phyloP scores from a whole-genome alignment of 1,140 invertebrate genomes.

The Halictus rubicundus region DNA sequence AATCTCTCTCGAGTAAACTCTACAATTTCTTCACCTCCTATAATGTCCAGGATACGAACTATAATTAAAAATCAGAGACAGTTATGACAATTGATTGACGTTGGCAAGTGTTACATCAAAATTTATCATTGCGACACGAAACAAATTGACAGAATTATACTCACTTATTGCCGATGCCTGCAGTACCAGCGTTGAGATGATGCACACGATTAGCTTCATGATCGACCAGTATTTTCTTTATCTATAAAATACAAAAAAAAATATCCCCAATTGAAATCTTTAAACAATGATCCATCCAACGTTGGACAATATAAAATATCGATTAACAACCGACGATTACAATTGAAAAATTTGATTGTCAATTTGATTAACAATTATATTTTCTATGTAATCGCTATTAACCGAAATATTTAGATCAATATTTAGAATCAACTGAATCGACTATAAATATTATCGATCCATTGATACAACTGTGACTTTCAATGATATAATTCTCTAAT shows the following conservation, averaged over 20 bases:
- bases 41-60: slow-evolving; percentile 64
- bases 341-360: neutral
- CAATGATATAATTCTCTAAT: too few relatives aligned
- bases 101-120: slow-evolving; percentile 5
- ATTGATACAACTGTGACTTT: too few relatives aligned
- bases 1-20: slow-evolving; percentile 11
- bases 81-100: slow-evolving; percentile 19
- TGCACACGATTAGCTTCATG: slow-evolving; percentile 69
- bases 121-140: slow-evolving; percentile 36
- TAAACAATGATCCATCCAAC: too few relatives aligned
- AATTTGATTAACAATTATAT: neutral
- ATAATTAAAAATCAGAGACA: slow-evolving; percentile 64
- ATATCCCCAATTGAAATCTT: neutral
- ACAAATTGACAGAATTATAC: slow-evolving; percentile 57
- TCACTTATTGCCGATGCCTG: slow-evolving; percentile 73
- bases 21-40: slow-evolving; percentile 67
- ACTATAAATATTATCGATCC: too few relatives aligned
- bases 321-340: neutral
- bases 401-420: too few relatives aligned
- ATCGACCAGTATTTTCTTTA: slow-evolving; percentile 50
- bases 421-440: too few relatives aligned
- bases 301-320: too few relatives aligned
- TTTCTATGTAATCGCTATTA: too few relatives aligned
- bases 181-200: slow-evolving; percentile 68
- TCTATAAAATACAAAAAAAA: slow-evolving; percentile 56